phyloP scores from a whole-genome alignment of 2,888 invertebrate genomes.

The Ichneumon xanthorius region DNA sequence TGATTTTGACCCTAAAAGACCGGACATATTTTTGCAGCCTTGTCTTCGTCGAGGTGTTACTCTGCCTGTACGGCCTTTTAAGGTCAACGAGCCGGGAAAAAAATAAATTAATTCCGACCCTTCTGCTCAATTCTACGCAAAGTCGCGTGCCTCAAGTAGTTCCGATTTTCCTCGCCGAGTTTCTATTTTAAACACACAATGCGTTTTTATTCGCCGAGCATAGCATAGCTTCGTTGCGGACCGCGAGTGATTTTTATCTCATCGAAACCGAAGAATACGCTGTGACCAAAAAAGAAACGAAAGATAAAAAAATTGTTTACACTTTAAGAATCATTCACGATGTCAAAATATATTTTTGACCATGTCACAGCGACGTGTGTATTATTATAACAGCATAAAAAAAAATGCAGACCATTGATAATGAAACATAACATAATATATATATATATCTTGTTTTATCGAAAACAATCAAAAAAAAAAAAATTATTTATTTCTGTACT shows the following conservation, averaged over 20 bases:
- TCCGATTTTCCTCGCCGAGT: background rate
- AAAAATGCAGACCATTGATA: slow-evolving; percentile 53
- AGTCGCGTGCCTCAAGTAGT: background rate
- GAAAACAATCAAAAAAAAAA: background rate
- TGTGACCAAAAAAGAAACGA: slow-evolving; percentile 29
- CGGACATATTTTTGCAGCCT: too few relatives aligned
- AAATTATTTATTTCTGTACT: slow-evolving; percentile 5
- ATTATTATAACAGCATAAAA: slow-evolving; percentile 33
- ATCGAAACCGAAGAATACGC: slow-evolving; percentile 37
- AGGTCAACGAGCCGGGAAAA: background rate
- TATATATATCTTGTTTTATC: slow-evolving; percentile 21
- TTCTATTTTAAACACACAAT: background rate
- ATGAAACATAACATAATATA: slow-evolving; percentile 58
- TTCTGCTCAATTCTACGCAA: background rate
- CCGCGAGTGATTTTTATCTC: slow-evolving; percentile 25
- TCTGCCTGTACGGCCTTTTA: background rate
- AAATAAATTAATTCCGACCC: background rate
- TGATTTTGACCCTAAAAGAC: too few relatives aligned
- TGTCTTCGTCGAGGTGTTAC: too few relatives aligned
- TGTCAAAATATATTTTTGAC: slow-evolving; percentile 24
- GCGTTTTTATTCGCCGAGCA: background rate
- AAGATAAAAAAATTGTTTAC: slow-evolving; percentile 15
- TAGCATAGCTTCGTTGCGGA: background rate
- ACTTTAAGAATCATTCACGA: slow-evolving; percentile 16
- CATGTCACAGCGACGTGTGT: slow-evolving; percentile 19